Base-by-base conservation (phyloP, 92 coral and sea anemone genomes). In the Heteractis magnifica region DNA sequence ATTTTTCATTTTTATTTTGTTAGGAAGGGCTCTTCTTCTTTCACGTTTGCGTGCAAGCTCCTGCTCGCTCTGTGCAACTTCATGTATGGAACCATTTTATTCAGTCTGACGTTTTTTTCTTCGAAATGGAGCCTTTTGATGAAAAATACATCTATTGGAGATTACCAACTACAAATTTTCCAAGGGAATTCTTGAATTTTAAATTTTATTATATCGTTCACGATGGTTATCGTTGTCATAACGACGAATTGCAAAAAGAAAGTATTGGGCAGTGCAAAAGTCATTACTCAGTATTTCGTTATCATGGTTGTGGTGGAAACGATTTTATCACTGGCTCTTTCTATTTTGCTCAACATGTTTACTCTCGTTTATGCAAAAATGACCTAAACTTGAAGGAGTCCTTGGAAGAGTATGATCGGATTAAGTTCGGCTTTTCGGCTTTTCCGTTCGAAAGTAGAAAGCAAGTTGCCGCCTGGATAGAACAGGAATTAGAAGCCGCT, bases 271-370 rank as follows among this genome's bases (percentile, higher is more conserved):
- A 53, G 58, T 12, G 15, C 6, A 78, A 71, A 41, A 78, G 82
- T 52, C 14, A 56, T 13, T 78, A 56, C 64, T 13, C 82, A 18
- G 72, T 78, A 14, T 78, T 78, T 34, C 62, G 71, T 1, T 41
- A 78, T 34, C 80, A 53, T 12, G 58, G 13, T 53, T 12, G 34
- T 34, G 1, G n/a, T 49, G 12, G 26, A 52, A 75, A 49, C 52
- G 79, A 75, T 51, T 13, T 20, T 34, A 8, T 44, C 9, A 14
- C n/a, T 78, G 82, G 72, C 16, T 51, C 10, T 3, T 78, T 56
- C 44, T 78, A 52, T 68, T 78, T 78, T 60, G 82, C 49, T 1
- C 71, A 52, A 21, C 53, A 78, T 78, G 72, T 78, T 12, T 78
- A 56, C 26, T 10, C 19, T 78, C 72, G 11, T 12, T 20, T 78